Percentiles rank a stretch among this genome's conserved stretches.
These are phyloP conservation scores for Terrapene triunguis DNA, from an alignment of 2,113 vertebrate genomes.

Conservation along the genomic window DNA sequence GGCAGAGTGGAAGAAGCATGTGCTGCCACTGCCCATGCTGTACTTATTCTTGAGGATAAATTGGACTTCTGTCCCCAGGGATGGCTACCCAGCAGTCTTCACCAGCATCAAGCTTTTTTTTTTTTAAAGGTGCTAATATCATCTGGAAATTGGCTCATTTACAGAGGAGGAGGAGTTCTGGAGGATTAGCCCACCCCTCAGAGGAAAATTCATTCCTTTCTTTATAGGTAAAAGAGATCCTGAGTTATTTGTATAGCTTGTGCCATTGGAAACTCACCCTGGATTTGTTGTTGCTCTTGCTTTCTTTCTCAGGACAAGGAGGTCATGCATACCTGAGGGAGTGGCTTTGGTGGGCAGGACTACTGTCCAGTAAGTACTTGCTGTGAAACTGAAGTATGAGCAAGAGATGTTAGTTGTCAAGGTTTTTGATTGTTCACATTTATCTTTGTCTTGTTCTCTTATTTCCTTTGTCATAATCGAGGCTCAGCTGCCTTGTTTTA, in stretches of 20 bases:
- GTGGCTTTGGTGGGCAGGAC: slow-evolving; percentile 90
- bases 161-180: background rate
- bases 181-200: too few species aligned
- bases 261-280: background rate
- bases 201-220: background rate
- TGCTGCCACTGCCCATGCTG: background rate
- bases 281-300: background rate
- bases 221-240: background rate
- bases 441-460: background rate
- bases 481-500: background rate
- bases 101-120: background rate
- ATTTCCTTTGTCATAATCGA: background rate
- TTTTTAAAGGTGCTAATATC: background rate
- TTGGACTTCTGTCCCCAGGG: background rate
- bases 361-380: slow-evolving; percentile 87
- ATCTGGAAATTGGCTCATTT: background rate
- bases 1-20: background rate
- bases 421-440: fast-evolving
- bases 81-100: background rate
- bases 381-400: background rate
- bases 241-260: background rate
- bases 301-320: slow-evolving; percentile 81
- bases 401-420: fast-evolving
- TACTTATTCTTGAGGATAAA: background rate
- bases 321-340: slow-evolving; percentile 88